Base-by-base conservation (phyloP, 2,113 vertebrate species). In the Nothobranchius furzeri region DNA sequence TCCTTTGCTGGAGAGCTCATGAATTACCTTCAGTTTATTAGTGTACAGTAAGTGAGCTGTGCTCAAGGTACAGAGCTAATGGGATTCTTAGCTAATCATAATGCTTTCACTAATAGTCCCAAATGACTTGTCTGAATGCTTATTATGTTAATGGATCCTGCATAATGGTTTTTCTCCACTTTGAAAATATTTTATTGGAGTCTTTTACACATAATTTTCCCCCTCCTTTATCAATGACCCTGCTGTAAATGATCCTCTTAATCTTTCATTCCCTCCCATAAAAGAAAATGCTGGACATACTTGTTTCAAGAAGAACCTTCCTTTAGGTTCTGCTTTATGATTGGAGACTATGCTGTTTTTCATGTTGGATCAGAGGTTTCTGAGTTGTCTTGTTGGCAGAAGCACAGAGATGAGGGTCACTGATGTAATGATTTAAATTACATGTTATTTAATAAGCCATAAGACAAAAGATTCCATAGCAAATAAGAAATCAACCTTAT, bases 121-220 rank as follows among this genome's bases (percentile, higher is more conserved):
- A 70, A 64, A 75, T 78, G 83, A 81, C 75, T 68, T 47, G 67
- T 43, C 74, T 71, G 78, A 78, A 79, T 76, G 76, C 70, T 82
- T 81, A 71, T 88, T 89, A 86, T 79, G 65, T 47, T 83, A 83
- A 87, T 87, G 70, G 60, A 46, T 79, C 74, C 75, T 75, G 73
- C 75, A 60, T 64, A 77, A 70, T 20, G 14, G 17, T 70, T 76
- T 76, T 67, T 43, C 65, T 76, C 60, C 55, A 58, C 67, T 73
- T 72, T 17, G 51, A 76, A 72, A 73, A 58, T 40, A 58, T 68
- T 68, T 80, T 51, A 73, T 65, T 30, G 58, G 36, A 71, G 51
- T 59, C 30, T 45, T 45, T 35, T 55, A 37, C 48, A 48, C 40
- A 52, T 69, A 30, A 66, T 76, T 64, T 71, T 40, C 50, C 50